These are phyloP conservation scores for Cyprinodon diabolis DNA, from an alignment of 2,797 vertebrate species.

Conservation along the genomic window DNA sequence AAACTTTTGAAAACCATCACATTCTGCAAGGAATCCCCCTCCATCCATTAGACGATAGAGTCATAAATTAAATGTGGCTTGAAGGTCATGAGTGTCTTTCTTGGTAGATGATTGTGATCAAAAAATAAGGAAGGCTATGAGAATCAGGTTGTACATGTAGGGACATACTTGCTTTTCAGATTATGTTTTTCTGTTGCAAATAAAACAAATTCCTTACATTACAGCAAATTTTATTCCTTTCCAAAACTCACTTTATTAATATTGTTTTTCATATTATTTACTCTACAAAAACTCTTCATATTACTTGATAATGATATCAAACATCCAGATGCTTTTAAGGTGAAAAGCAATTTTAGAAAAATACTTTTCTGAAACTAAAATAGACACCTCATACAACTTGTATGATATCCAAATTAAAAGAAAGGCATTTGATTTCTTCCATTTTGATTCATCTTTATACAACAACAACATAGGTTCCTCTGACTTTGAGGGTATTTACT, in stretches of 20 bases:
- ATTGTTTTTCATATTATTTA: not conserved
- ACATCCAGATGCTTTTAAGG: not conserved
- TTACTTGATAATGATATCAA: not conserved
- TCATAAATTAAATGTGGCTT: slow-evolving; percentile 48
- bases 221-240: slow-evolving; percentile 10
- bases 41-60: slow-evolving; percentile 41
- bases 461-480: not conserved
- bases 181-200: slow-evolving; percentile 28
- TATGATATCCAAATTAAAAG: not conserved
- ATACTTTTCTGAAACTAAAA: no score
- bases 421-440: no score
- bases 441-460: not conserved
- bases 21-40: slow-evolving; percentile 58
- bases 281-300: not conserved
- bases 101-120: slow-evolving; percentile 45
- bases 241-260: not conserved
- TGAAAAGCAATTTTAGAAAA: not conserved
- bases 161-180: slow-evolving; percentile 40
- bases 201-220: slow-evolving; percentile 21
- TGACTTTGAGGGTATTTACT: not conserved
- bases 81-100: slow-evolving; percentile 39
- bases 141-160: slow-evolving; percentile 32
- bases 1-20: slow-evolving; percentile 62
- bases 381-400: not conserved
- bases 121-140: slow-evolving; percentile 27